Evolutionary conservation across 2,113 vertebrate genomes (phyloP), one percentile per base, ranked within the genome.

Genomic region (Hemibagrus wyckioides): DNA sequence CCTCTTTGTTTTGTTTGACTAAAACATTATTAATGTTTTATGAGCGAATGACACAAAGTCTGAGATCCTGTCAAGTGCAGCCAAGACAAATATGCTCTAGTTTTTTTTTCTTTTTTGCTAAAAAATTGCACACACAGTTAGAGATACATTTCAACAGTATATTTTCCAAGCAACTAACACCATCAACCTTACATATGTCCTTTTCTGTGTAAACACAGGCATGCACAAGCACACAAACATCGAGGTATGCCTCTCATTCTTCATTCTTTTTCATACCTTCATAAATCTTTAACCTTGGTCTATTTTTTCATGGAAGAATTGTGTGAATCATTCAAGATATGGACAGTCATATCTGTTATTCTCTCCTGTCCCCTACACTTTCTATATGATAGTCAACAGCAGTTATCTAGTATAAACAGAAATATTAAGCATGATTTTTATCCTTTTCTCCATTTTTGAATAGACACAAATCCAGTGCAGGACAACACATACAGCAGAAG

Each of bases 261-360:
- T 41, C 36, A 77, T 63, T 77, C 19, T 59, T 44, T 85, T 77
- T 77, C 56, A 63, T 61, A 50, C 73, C 41, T 50, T 79, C 69
- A 76, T 77, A 48, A 85, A 79, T 85, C 73, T 79, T 85, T 77
- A 79, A 77, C 57, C 84, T n/a, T 48, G 39, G 17, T 61, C 56
- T 50, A 30, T 44, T 77, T 61, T 57, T 21, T 21, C 8, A 23
- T 50, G 56, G 59, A 63, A 63, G n/a, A 30, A 77, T 48, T 33
- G 23, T 50, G n/a, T 19, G 63, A 41, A 30, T 30, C 28, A 50
- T 63, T 59, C 73, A 77, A 36, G 19, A 77, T 44, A 15, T 23
- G 14, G 52, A 41, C 67, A 76, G 36, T 76, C 36, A 44, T 21
- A 59, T 79, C 44, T 63, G 25, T 56, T 39, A 77, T 77, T 52